phyloP scores from a whole-genome alignment of 2,797 vertebrate species.

The Knipowitschia caucasica region DNA sequence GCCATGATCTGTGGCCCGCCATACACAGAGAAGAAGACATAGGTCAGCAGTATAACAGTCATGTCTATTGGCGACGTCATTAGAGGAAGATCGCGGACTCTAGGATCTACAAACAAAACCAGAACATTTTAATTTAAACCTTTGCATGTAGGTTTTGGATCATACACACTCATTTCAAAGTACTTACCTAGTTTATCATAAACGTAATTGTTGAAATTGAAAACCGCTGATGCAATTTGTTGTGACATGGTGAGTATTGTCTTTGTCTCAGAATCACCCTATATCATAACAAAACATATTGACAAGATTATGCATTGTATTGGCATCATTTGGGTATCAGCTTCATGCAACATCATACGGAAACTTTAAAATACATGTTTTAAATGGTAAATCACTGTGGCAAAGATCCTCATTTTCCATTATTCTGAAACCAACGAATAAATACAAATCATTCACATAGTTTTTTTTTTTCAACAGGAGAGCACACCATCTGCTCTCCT shows the following conservation, averaged over 20 bases:
- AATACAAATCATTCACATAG: no score
- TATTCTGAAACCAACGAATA: no score
- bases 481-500: slow-evolving; percentile 40
- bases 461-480: slow-evolving; percentile 24
- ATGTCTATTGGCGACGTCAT: slow-evolving; percentile 86
- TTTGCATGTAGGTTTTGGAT: neutral
- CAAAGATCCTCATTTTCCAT: no score
- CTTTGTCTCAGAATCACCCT: slow-evolving; percentile 31
- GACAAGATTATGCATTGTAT: neutral
- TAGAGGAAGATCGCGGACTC: slow-evolving; percentile 84
- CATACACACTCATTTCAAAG: no score
- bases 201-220: slow-evolving; percentile 75
- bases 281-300: slow-evolving; percentile 4
- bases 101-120: slow-evolving; percentile 72
- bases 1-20: slow-evolving; percentile 90
- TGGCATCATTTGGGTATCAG: no score
- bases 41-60: slow-evolving; percentile 82
- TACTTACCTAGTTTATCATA: slow-evolving; percentile 80
- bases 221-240: slow-evolving; percentile 52
- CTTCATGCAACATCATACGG: no score
- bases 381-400: no score
- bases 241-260: slow-evolving; percentile 60
- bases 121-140: neutral
- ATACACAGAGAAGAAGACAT: slow-evolving; percentile 83
- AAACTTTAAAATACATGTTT: no score